Base-by-base conservation (phyloP, 2,888 invertebrate genomes). In the Dascillus cervinus region DNA sequence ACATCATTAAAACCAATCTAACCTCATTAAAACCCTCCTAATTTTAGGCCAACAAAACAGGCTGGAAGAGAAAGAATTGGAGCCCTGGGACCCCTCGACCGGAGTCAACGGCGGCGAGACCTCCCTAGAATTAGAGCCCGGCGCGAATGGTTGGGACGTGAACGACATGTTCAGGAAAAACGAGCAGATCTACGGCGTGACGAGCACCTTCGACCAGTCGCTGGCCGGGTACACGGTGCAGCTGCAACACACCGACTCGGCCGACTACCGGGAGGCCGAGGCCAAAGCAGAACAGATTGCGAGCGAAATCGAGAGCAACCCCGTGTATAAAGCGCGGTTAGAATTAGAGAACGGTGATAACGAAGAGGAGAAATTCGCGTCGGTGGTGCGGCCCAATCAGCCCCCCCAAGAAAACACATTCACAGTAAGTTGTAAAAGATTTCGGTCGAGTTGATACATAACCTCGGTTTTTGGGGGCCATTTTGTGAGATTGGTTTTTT, bases 91-190 rank as follows among this genome's bases (percentile, higher is more conserved):
- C 58, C 71, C 72, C 8, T 67, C 71, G 46, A 71, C 75, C 1
- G 56, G 59, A 3, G 41, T 56, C 8, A 45, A 49, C 13, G 49
- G 50, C 2, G 72, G 68, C 52, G 71, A 73, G 25, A 70, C 75
- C 13, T 71, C 78, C 34, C 66, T 75, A 44, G 84, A 84, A 49
- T 64, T 86, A 34, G 85, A 85, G 56, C 73, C 78, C 47, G 76
- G 78, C 45, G 76, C 82, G 65, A 92, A 92, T 70, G 96, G 96
- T 36, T 97, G 97, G 96, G 90, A 94, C 70, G 84, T 86, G 2
- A 81, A 85, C 63, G 95, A 96, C 49, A 97, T 97, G 96, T 97
- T 97, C 67, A 75, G 82, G 44, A 88, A 83, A 62, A 96, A 96
- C 67, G 89, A 90, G 62, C 77, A 79, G 58, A 77, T 85, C 45